phyloP scores from a whole-genome alignment of 2,113 vertebrate genomes.

The Alligator mississippiensis region DNA sequence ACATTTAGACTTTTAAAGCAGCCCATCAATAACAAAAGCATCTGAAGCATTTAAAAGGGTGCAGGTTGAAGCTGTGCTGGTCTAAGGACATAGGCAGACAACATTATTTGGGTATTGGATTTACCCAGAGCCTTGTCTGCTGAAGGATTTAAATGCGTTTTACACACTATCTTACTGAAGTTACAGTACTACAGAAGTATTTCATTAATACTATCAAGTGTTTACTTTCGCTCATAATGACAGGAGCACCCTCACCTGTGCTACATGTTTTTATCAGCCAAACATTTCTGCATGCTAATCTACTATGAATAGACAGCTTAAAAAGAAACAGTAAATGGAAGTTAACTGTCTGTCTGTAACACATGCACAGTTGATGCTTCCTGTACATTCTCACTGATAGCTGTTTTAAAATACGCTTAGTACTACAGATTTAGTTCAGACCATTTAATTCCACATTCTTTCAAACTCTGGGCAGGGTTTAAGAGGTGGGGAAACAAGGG shows the following conservation, averaged over 20 bases:
- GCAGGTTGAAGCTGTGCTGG: too few species aligned
- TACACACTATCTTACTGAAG: neutral
- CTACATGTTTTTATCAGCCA: neutral
- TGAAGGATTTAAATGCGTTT: neutral
- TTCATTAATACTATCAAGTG: rapidly evolving
- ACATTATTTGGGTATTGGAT: too few species aligned
- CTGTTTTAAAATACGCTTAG: rapidly evolving
- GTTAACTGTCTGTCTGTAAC: neutral
- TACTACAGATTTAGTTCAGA: neutral
- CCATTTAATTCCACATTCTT: neutral
- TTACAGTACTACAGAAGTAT: neutral
- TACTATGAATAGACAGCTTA: neutral
- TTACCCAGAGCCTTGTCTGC: too few species aligned
- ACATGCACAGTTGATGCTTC: neutral
- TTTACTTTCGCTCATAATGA: neutral
- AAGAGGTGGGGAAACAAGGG: too few species aligned
- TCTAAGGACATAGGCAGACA: too few species aligned
- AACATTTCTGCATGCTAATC: neutral
- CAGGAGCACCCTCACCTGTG: neutral
- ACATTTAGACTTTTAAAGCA: neutral
- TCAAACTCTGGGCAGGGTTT: rapidly evolving
- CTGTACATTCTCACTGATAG: neutral
- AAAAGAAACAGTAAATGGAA: neutral
- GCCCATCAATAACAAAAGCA: neutral
- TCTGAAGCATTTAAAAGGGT: neutral